phyloP scores from a whole-genome alignment of 2,797 vertebrate genomes.

The Lepilemur septentrionalis region DNA sequence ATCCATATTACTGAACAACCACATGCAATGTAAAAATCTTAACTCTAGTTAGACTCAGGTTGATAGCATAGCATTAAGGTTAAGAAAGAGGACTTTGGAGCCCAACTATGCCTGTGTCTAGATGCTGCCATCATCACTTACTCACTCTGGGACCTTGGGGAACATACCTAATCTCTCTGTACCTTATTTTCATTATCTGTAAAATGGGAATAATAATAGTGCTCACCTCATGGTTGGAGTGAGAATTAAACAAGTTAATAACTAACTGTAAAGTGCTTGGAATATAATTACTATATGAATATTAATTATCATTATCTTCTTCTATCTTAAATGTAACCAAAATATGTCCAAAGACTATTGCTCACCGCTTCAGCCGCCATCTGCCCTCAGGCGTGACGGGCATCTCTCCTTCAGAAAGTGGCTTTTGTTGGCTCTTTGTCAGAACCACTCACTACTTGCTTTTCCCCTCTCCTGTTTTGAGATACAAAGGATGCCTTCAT shows the following conservation, averaged over 20 bases:
- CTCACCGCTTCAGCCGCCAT: not conserved
- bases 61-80: not conserved
- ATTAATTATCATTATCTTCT: not conserved
- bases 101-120: not conserved
- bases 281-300: not conserved
- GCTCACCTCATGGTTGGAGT: not conserved
- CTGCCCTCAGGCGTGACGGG: not conserved
- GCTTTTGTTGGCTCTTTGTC: not conserved
- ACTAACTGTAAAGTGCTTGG: not conserved
- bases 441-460: not conserved
- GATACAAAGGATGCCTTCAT: not conserved
- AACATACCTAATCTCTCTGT: not conserved
- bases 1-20: not conserved
- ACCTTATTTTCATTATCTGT: conserved; percentile 5
- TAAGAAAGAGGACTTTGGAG: not conserved
- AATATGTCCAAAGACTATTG: not conserved
- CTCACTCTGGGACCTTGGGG: not conserved
- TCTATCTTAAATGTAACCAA: not conserved
- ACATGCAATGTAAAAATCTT: not conserved
- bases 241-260: not conserved
- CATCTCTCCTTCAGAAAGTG: not conserved
- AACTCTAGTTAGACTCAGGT: not conserved
- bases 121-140: not conserved
- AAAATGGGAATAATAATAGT: not conserved
- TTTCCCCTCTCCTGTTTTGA: not conserved